These are phyloP conservation scores for Intellagama lesueurii DNA, from an alignment of 2,797 vertebrate species.

Conservation along the genomic window DNA sequence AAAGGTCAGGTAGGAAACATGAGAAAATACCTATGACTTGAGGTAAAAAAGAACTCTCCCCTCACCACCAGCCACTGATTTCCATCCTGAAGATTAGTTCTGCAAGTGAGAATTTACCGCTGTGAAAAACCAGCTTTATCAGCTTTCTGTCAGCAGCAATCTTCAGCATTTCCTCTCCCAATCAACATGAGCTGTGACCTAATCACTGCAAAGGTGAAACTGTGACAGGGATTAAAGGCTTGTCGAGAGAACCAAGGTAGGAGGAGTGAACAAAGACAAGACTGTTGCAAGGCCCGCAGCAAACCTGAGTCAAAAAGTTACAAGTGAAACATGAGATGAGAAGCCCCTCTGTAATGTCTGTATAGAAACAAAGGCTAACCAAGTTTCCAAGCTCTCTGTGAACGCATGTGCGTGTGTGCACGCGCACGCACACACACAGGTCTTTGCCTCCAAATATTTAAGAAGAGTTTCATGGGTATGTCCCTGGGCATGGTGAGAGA, in stretches of 20 bases:
- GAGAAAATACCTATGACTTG: constrained; percentile 76
- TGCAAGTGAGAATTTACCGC: constrained; percentile 73
- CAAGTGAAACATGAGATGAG: constrained; percentile 62
- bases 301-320: constrained; percentile 49
- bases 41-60: constrained; percentile 55
- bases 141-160: constrained; percentile 76
- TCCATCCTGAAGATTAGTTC: constrained; percentile 73
- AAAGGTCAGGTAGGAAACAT: constrained; percentile 72
- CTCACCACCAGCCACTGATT: constrained; percentile 55
- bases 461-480: no score
- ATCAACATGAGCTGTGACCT: constrained; percentile 75
- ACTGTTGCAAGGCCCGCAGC: constrained; percentile 60
- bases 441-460: no score
- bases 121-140: constrained; percentile 71
- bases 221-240: constrained; percentile 77
- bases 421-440: no score
- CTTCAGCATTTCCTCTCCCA: constrained; percentile 74
- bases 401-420: no score
- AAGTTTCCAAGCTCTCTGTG: not conserved
- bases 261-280: constrained; percentile 69
- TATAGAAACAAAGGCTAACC: constrained; percentile 12
- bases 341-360: not conserved
- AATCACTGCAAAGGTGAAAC: constrained; percentile 70
- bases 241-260: constrained; percentile 71
- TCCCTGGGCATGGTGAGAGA: no score